These are phyloP conservation scores for Cichladusa arquata DNA, from an alignment of 2,113 vertebrate genomes.

Conservation along the genomic window DNA sequence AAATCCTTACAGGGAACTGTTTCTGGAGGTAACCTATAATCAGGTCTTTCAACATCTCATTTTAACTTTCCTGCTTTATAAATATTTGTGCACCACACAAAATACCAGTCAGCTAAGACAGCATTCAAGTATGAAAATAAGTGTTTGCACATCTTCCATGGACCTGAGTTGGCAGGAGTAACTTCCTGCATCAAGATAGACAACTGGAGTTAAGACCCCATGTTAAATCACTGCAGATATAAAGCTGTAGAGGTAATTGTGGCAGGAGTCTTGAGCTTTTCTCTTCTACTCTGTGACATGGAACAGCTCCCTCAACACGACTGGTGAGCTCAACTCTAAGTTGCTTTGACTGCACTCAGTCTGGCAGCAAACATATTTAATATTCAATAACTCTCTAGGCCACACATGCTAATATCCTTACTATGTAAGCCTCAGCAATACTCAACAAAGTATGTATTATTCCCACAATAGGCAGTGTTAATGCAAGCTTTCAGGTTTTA, in stretches of 20 bases:
- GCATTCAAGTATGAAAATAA: background rate
- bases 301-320: background rate
- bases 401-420: background rate
- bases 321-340: background rate
- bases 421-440: background rate
- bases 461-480: background rate
- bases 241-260: background rate
- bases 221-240: background rate
- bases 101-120: background rate
- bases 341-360: background rate
- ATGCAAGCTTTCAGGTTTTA: background rate
- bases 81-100: background rate
- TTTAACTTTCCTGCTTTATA: background rate
- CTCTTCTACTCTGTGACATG: background rate
- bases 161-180: background rate
- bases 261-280: background rate
- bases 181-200: background rate
- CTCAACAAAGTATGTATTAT: background rate
- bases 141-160: background rate
- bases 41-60: background rate
- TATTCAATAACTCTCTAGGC: background rate
- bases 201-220: rapidly evolving
- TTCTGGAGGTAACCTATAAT: background rate
- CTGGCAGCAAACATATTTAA: background rate
- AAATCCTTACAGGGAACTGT: background rate